Conservation (phyloP, 2,797 vertebrate genomes). For the Pseudocheirus occidentalis region DNA sequence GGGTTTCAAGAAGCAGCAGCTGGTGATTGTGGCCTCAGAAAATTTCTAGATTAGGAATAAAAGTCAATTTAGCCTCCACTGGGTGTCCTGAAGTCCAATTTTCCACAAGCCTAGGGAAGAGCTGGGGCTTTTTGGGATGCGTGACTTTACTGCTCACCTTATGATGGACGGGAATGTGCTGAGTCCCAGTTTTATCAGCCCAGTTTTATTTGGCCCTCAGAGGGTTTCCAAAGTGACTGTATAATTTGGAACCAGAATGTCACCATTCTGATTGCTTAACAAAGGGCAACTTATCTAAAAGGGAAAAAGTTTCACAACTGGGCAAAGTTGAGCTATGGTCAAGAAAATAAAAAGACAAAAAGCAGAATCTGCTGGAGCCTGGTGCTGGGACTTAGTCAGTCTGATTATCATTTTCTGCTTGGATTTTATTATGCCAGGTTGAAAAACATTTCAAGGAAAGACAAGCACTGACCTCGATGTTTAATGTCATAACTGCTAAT, state of each 20-base stretch:
- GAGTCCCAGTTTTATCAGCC: slow-evolving; percentile 10
- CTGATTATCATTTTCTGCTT: background rate
- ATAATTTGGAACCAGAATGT: slow-evolving; percentile 33
- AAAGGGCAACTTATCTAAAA: slow-evolving; percentile 41
- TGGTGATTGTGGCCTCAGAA: background rate
- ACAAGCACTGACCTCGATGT: background rate
- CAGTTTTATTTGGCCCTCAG: background rate
- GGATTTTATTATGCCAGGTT: slow-evolving; percentile 14
- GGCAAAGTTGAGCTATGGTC: background rate
- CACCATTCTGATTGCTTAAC: slow-evolving; percentile 34
- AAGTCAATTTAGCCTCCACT: background rate
- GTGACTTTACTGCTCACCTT: background rate
- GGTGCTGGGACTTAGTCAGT: background rate
- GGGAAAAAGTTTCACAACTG: slow-evolving; percentile 16
- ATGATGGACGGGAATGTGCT: background rate
- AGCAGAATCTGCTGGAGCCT: background rate
- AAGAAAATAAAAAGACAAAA: background rate
- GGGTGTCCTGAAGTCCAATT: background rate
- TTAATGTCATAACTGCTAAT: background rate
- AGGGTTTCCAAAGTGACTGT: background rate
- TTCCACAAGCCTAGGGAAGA: background rate
- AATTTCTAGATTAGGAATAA: background rate
- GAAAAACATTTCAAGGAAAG: background rate
- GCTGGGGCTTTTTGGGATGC: background rate
- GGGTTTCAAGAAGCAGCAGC: background rate